Evolutionary conservation across 1,140 invertebrate genomes (phyloP), one percentile per base, ranked within the genome.

Genomic region (Hypsibius dujardini): DNA sequence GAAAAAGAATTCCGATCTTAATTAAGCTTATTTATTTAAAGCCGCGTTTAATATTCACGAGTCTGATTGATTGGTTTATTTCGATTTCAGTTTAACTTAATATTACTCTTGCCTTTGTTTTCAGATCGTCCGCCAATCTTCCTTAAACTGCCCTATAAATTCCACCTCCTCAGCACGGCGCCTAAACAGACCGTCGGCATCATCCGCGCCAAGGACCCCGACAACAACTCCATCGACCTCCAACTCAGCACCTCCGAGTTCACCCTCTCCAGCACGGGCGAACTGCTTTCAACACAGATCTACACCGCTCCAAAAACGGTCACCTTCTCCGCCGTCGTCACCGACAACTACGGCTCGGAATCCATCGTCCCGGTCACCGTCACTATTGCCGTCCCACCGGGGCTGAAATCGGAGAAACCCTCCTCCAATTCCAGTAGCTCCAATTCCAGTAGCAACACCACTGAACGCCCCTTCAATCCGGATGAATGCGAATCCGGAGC

Each of bases 91-190:
- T n/a, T n/a, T n/a, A n/a, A n/a, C n/a, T n/a, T n/a, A n/a, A n/a
- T n/a, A n/a, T n/a, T n/a, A n/a, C n/a, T n/a, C n/a, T n/a, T n/a
- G n/a, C n/a, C n/a, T 56, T 7, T 56, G 7, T 56, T 56, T 56
- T 56, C 50, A 56, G 50, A 56, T 56, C 50, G 50, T 56, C 50
- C 50, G 50, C 50, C 50, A 56, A 56, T 56, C n/a, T 56, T 56
- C 50, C 7, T 56, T 7, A 56, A 56, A n/a, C 7, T n/a, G 50
- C 50, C 50, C n/a, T 56, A 56, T n/a, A 56, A 56, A n/a, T 56
- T 56, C 50, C 7, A 7, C 7, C 7, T n/a, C n/a, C 7, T 7
- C 7, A 56, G 50, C 7, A 7, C 50, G n/a, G n/a, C 50, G 50
- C 7, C n/a, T 56, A n/a, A n/a, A 7, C 50, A 56, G 7, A 56